Base-by-base conservation (phyloP, 2,797 vertebrate genomes). In the Gobionotothen gibberifrons region DNA sequence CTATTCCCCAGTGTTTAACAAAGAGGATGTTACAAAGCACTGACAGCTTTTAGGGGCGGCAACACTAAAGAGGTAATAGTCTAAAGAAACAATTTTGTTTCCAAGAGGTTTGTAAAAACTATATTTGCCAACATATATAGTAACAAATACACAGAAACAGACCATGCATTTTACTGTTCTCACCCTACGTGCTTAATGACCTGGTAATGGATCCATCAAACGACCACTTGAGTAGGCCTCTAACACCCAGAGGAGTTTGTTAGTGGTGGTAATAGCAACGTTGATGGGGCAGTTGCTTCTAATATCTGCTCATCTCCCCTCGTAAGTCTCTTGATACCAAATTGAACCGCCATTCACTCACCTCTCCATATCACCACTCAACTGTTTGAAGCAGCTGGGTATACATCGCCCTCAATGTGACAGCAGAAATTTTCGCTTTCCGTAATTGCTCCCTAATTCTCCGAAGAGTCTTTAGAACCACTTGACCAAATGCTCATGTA, bases 131-230 rank as follows among this genome's bases (percentile, higher is more conserved):
- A 39, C 3, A 51, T 8, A 57, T 22, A 40, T 17, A 5, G 19
- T n/a, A 16, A 26, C 14, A 21, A 44, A 59, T 54, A 32, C 59
- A 48, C 4, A 57, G 12, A 60, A 16, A 55, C 1, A 47, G 15
- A 47, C 71, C 69, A 29, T 61, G 65, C 29, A n/a, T 79, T 78
- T 84, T 55, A 83, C 61, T 82, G 80, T 83, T 88, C 81, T 91
- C 79, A 9, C 82, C 84, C 83, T 84, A 82, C 88, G 83, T 87
- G 75, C 67, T 84, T 92, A 92, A 92, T 92, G 88, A 55, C 61
- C 66, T 59, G 73, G 72, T 93, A 93, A 94, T 92, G 88, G 92
- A 89, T 89, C 88, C 84, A 89, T 82, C 85, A 74, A 80, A 74
- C 44, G 64, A 72, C 73, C 81, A 69, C 82, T 87, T 83, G 82